Percentiles rank a stretch among this genome's conserved stretches.
Conservation (phyloP, 2,113 vertebrate genomes). For the Ahaetulla prasina region DNA sequence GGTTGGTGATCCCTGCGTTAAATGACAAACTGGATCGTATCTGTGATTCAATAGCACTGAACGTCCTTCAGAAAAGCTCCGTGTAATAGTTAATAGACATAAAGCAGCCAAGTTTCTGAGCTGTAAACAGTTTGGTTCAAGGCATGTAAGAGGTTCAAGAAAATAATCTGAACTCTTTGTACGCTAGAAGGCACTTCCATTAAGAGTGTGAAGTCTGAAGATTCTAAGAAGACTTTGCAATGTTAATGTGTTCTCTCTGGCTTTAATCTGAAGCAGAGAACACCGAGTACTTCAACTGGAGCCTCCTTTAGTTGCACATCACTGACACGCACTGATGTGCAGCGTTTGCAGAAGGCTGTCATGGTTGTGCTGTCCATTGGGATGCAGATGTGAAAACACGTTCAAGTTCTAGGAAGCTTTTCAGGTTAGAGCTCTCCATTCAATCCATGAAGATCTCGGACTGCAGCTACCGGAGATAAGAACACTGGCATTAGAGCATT, state of each 20-base stretch:
- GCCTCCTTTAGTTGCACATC: background rate
- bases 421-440: background rate
- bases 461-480: background rate
- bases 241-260: background rate
- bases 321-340: background rate
- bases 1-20: too few relatives aligned
- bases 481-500: too few relatives aligned
- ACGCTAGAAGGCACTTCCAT: background rate
- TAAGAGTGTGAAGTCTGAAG: background rate
- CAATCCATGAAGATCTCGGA: background rate
- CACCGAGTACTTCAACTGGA: background rate
- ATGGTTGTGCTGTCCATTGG: background rate
- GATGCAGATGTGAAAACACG: background rate
- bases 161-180: background rate
- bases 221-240: background rate
- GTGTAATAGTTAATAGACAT: background rate
- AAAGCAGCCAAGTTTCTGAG: background rate
- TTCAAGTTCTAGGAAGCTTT: background rate
- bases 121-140: background rate
- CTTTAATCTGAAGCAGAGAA: background rate
- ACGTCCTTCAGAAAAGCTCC: background rate
- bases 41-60: background rate
- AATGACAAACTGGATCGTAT: conserved; percentile 15
- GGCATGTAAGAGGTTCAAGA: background rate
- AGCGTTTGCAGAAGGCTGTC: background rate